Evolutionary conservation across 2,888 invertebrate genomes (phyloP), one percentile per base, ranked within the genome.

Genomic region (Agonopterix arenella): DNA sequence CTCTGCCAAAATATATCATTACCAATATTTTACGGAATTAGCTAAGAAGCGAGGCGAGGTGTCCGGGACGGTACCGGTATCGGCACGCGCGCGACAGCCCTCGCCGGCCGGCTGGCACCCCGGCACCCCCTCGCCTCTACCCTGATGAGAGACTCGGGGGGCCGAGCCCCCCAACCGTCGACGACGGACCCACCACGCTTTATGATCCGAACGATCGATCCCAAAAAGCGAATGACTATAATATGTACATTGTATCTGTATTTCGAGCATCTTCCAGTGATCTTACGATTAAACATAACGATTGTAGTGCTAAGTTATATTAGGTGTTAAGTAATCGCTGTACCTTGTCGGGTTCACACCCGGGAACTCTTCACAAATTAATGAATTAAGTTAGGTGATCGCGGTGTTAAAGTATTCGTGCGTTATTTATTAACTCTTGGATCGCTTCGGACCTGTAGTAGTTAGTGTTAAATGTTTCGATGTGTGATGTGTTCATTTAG

Each of bases 1-100:
- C 79, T 89, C 88, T 89, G 89, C 89, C 89, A 89, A 90, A 89
- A 82, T 88, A 85, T 86, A 83, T 88, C 85, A 85, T 84, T 86
- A 88, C 84, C 86, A 82, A 78, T 70, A 72, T 74, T 66, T 68
- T 67, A 62, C 70, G 77, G 79, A 78, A 67, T 62, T 59, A 69
- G 73, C 61, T 65, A 62, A 61, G 66, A 56, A 55, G 55, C 45
- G 52, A 45, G 57, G 54, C 52, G 53, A 42, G 49, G 54, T 47
- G 55, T 54, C 54, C 47, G 52, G 10, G 13, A 18, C 47, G 50
- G 18, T 51, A 45, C 1, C 28, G 40, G 10, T 40, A 28, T 28
- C 28, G 28, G 7, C 36, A 36, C 45, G 11, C n/a, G 36, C 37
- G 28, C 8, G 28, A 8, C 2, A 8, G 10, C 5, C 36, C 16